Conservation (phyloP, 1,140 invertebrate genomes). For the fruit fly (Drosophila melanogaster) region DNA sequence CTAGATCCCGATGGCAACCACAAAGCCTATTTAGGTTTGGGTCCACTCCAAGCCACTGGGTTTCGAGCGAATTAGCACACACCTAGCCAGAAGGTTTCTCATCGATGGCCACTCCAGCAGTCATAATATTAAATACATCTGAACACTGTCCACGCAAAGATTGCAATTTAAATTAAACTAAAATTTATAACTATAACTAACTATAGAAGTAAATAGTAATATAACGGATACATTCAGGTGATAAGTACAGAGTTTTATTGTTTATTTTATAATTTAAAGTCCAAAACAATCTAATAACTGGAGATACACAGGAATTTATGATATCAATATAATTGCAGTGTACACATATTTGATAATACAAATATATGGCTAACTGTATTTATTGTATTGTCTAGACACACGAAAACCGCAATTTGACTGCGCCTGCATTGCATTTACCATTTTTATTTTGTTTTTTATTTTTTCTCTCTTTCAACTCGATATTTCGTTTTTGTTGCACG, state of each 20-base stretch:
- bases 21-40: constrained; percentile 49
- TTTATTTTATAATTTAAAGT: too few relatives aligned
- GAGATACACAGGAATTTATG: too few relatives aligned
- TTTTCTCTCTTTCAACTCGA: constrained; percentile 10
- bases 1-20: constrained; percentile 19
- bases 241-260: too few relatives aligned
- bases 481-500: constrained; percentile 44
- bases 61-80: constrained; percentile 68
- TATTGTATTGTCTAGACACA: constrained; percentile 81
- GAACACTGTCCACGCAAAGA: not conserved
- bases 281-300: too few relatives aligned
- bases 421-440: constrained; percentile 70
- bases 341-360: constrained; percentile 67
- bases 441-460: constrained; percentile 24
- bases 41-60: constrained; percentile 47
- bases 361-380: constrained; percentile 77
- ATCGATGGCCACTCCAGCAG: constrained; percentile 31
- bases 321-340: constrained; percentile 6
- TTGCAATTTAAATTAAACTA: too few relatives aligned
- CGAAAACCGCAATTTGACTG: constrained; percentile 70
- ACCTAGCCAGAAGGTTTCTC: constrained; percentile 30
- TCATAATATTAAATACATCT: constrained; percentile 27
- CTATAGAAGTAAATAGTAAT: too few relatives aligned
- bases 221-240: too few relatives aligned
- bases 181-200: too few relatives aligned